These are phyloP conservation scores for Microtus richardsoni DNA, from an alignment of 2,113 vertebrate species.

Conservation along the genomic window DNA sequence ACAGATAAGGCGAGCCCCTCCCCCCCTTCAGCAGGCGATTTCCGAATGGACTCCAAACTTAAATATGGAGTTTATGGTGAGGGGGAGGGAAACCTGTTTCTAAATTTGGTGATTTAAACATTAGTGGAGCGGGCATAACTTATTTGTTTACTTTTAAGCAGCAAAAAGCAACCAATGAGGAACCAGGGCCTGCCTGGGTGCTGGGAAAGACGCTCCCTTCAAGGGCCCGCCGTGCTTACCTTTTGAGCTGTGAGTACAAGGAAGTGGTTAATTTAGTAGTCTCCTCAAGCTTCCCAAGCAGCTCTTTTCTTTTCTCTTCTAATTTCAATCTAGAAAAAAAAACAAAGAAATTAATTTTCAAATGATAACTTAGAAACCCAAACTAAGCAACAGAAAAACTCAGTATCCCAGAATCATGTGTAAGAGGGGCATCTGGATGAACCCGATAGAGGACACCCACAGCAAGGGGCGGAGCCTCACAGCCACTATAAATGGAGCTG, in stretches of 20 bases:
- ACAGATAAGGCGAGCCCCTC: background rate
- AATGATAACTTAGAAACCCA: background rate
- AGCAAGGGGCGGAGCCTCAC: fast-evolving
- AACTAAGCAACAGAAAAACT: background rate
- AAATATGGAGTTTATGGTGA: background rate
- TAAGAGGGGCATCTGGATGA: fast-evolving
- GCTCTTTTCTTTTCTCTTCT: constrained; percentile 89
- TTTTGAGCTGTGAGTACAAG: constrained; percentile 91
- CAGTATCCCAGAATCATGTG: fast-evolving
- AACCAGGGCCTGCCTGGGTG: background rate
- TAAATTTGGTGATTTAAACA: background rate
- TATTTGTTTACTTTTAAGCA: constrained; percentile 30
- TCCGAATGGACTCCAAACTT: background rate
- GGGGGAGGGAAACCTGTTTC: background rate
- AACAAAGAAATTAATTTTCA: constrained; percentile 47
- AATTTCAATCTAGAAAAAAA: constrained; percentile 87
- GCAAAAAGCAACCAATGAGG: background rate
- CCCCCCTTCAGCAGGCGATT: background rate
- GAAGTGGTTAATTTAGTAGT: constrained; percentile 89
- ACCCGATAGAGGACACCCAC: background rate
- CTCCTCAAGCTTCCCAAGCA: constrained; percentile 91
- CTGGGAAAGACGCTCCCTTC: background rate
- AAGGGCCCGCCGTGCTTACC: constrained; percentile 77
- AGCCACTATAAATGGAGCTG: fast-evolving
- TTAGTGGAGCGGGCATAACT: background rate